Evolutionary conservation across 2,888 invertebrate genomes (phyloP).

Genomic region (Epistrophella euchroma): DNA sequence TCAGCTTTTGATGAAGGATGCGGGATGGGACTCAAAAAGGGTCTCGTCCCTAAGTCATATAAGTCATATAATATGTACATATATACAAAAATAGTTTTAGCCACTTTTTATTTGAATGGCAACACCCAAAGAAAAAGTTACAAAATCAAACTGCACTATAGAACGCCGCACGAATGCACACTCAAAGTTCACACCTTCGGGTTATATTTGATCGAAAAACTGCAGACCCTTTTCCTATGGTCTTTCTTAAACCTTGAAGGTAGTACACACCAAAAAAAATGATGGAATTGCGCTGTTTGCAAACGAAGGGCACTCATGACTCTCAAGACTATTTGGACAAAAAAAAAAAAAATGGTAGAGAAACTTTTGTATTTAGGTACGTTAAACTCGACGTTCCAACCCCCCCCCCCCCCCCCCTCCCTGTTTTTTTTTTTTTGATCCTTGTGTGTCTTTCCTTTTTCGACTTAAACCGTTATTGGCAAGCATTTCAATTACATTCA

Average conservation of each 20-base stretch:
- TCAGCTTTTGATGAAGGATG: constrained; percentile 22
- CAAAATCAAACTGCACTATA: constrained; percentile 58
- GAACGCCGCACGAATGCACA: constrained; percentile 35
- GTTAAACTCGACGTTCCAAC: not conserved
- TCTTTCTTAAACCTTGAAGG: not conserved
- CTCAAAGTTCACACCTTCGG: constrained; percentile 52
- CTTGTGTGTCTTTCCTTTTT: constrained; percentile 54
- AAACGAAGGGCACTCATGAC: constrained; percentile 47
- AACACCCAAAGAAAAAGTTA: constrained; percentile 57
- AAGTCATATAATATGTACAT: not conserved
- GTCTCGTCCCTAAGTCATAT: not conserved
- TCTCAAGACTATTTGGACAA: constrained; percentile 59
- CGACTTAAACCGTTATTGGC: constrained; percentile 73
- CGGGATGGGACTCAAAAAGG: not conserved
- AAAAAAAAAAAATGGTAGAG: constrained; percentile 35
- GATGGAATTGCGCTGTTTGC: constrained; percentile 34
- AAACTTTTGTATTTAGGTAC: constrained; percentile 45
- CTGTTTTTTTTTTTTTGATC: constrained; percentile 51
- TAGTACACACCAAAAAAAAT: not conserved
- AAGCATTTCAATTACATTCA: constrained; percentile 77
- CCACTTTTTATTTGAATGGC: constrained; percentile 34
- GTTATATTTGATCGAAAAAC: constrained; percentile 32
- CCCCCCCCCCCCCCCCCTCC: not conserved
- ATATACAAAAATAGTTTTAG: constrained; percentile 43
- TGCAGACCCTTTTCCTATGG: not conserved